A percentile compares a stretch with the other conserved stretches of the same genome.
Evolutionary conservation across 2,888 invertebrate genomes (phyloP).

Genomic region (Cacoxenus indagator): DNA sequence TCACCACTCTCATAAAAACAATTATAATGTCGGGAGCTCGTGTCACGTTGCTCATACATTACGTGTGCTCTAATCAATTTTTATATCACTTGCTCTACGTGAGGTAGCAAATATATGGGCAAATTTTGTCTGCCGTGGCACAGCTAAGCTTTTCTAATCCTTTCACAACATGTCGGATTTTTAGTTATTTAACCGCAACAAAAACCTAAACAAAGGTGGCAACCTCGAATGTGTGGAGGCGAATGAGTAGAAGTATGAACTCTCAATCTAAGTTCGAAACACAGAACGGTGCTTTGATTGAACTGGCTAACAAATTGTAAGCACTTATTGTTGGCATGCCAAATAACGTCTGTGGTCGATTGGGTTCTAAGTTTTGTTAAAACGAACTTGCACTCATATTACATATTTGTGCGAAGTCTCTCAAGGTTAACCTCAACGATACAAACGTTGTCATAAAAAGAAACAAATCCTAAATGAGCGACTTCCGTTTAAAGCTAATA

Average conservation of each 20-base stretch:
- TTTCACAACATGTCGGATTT: neutral
- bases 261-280: too few species aligned
- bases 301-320: too few species aligned
- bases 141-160: neutral
- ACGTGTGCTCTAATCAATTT: slow-evolving; percentile 4
- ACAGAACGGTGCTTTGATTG: too few species aligned
- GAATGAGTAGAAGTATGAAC: neutral
- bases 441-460: neutral
- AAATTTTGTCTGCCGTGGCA: neutral
- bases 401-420: neutral
- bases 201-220: neutral
- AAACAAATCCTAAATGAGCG: neutral
- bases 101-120: slow-evolving; percentile 12
- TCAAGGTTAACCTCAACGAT: neutral
- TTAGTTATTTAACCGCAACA: slow-evolving; percentile 8
- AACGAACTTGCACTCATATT: too few species aligned
- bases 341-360: too few species aligned
- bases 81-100: slow-evolving; percentile 14
- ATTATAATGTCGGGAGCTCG: neutral
- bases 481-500: neutral
- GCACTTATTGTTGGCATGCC: too few species aligned
- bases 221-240: neutral
- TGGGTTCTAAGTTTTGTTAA: too few species aligned
- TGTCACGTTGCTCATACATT: slow-evolving; percentile 8
- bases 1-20: neutral